Conservation (phyloP, 2,113 vertebrate genomes). For the Anhinga rufa region DNA sequence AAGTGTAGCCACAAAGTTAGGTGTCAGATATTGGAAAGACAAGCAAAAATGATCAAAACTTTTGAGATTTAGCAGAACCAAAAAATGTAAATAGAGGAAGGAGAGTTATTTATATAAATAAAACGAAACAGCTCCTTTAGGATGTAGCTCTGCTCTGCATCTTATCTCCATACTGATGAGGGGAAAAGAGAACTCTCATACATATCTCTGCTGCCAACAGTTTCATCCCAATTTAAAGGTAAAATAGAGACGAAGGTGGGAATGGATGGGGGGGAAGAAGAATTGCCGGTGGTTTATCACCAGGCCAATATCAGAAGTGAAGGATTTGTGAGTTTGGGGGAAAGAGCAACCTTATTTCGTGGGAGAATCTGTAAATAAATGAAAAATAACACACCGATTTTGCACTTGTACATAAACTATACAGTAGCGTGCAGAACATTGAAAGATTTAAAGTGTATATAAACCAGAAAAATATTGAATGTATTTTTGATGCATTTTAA, state of each 20-base stretch:
- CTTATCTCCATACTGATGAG: background rate
- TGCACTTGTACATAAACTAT: conserved; percentile 65
- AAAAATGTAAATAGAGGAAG: background rate
- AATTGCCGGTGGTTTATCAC: background rate
- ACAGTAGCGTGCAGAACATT: conserved; percentile 29
- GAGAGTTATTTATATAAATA: background rate
- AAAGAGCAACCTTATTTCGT: background rate
- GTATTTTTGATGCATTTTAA: conserved; percentile 68
- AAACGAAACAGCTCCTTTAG: background rate
- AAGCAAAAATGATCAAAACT: background rate
- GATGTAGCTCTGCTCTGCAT: background rate
- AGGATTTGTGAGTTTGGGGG: background rate
- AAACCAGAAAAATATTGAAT: conserved; percentile 49
- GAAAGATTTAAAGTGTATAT: conserved; percentile 56
- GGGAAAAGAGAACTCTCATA: background rate
- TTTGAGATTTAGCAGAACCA: background rate
- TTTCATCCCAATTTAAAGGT: background rate
- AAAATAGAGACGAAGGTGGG: background rate
- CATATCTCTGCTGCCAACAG: background rate
- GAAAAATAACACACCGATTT: background rate
- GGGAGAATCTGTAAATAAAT: conserved; percentile 54
- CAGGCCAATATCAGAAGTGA: background rate
- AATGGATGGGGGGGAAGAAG: background rate
- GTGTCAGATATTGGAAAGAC: background rate
- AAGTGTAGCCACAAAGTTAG: background rate